Evolutionary conservation across 2,797 vertebrate genomes (phyloP), one percentile per base, ranked within the genome.

Genomic region (Neosilurus hyrtlii): DNA sequence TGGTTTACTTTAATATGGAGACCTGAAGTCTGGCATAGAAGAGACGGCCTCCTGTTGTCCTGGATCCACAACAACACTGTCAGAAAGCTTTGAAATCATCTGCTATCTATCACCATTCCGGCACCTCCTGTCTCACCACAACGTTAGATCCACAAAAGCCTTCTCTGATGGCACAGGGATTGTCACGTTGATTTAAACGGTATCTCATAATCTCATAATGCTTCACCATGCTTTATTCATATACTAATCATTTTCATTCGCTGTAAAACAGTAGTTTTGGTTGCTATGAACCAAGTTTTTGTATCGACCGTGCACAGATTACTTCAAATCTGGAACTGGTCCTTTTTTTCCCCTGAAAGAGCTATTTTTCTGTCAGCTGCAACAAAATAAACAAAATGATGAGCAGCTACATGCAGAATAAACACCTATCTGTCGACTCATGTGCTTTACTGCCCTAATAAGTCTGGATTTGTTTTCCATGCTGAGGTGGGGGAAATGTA

Each of bases 1-100:
- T 90, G 89, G 88, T 88, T 89, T 86, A 86, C 85, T 89, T 90
- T 88, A 90, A 85, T 84, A 85, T 78, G 88, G 89, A 89, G 88
- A 81, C 90, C 82, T 74, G 43, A 78, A 88, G 87, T 89, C 90
- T 88, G 87, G 76, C 71, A 59, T 67, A 67, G 79, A 67, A 84
- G 78, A 76, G 71, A 65, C 49, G 26, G 63, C 79, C 83, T 83
- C 78, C 74, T 24, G 80, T 86, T 80, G 84, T 84, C 84, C 85
- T 30, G 30, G 80, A 85, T 85, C 82, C 79, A 88, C 68, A 80
- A 87, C 62, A 78, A 76, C 79, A 67, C 71, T 18, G 74, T 67
- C 59, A 56, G 57, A 65, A 52, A 83, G 68, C 83, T 82, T 71
- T 35, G 84, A 81, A 85, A 78, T 85, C 80, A 85, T 82, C 84